phyloP scores from a whole-genome alignment of 2,797 vertebrate species.

The Platyrinchus mystaceus region DNA sequence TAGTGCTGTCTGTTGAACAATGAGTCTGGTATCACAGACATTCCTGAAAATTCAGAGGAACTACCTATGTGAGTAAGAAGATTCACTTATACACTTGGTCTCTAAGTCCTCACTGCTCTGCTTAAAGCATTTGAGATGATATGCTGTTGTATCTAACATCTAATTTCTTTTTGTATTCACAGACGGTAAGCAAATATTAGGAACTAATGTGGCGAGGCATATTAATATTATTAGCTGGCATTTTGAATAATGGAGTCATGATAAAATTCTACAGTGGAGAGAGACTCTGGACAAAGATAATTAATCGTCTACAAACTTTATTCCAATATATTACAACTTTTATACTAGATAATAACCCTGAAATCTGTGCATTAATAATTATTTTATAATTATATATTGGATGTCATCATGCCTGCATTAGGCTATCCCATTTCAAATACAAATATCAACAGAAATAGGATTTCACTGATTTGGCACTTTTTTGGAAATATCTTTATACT shows the following conservation, averaged over 20 bases:
- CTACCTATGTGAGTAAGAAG: not conserved
- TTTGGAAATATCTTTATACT: not conserved
- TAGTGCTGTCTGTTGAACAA: not conserved
- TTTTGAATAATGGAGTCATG: slow-evolving; percentile 48
- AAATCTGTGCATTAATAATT: not conserved
- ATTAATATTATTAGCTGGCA: slow-evolving; percentile 40
- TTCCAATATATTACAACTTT: not conserved
- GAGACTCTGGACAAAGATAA: slow-evolving; percentile 6
- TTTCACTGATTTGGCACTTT: not conserved
- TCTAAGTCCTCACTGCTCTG: not conserved
- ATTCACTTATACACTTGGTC: not conserved
- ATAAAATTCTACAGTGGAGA: not conserved
- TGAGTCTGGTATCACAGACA: not conserved
- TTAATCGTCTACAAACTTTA: not conserved
- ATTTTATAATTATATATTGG: not conserved
- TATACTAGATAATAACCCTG: not conserved
- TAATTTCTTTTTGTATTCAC: slow-evolving; percentile 54
- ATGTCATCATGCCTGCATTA: not conserved
- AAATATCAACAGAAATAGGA: not conserved
- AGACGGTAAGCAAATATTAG: slow-evolving; percentile 40
- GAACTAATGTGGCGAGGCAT: slow-evolving; percentile 20
- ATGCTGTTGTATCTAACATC: not conserved
- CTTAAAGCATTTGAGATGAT: slow-evolving; percentile 21
- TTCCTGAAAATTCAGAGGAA: not conserved
- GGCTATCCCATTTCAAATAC: not conserved